Conservation (phyloP, 1,140 invertebrate species). For the Drosophila paulistorum region DNA sequence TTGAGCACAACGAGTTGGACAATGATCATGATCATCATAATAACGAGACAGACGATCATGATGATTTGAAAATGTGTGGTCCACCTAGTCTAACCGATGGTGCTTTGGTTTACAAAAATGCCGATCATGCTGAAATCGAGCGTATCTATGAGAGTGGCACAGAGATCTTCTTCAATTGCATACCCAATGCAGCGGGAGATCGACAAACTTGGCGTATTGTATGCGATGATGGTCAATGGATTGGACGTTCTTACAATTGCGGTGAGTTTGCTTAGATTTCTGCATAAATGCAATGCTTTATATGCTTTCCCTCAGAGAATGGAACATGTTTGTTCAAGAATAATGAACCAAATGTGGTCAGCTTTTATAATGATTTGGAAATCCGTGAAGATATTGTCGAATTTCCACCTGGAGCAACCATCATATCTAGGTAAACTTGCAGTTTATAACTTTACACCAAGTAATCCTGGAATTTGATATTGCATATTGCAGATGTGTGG, state of each 20-base stretch:
- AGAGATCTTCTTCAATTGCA: slow-evolving; percentile 92
- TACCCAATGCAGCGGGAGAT: slow-evolving; percentile 90
- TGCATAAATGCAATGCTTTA: neutral
- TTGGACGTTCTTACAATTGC: slow-evolving; percentile 89
- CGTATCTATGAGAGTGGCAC: slow-evolving; percentile 89
- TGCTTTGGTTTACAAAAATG: slow-evolving; percentile 77
- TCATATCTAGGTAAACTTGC: slow-evolving; percentile 85
- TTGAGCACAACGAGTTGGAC: slow-evolving; percentile 84
- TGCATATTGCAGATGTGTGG: slow-evolving; percentile 86
- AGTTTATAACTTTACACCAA: too few species aligned
- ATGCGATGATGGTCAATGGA: slow-evolving; percentile 92
- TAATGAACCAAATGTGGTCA: slow-evolving; percentile 90
- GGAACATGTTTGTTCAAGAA: slow-evolving; percentile 90
- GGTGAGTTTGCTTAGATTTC: slow-evolving; percentile 83
- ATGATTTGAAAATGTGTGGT: slow-evolving; percentile 78
- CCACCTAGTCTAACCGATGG: slow-evolving; percentile 71
- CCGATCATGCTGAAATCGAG: slow-evolving; percentile 79
- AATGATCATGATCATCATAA: slow-evolving; percentile 54
- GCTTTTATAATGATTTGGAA: slow-evolving; percentile 90
- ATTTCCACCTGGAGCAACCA: slow-evolving; percentile 88
- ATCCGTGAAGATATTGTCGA: slow-evolving; percentile 90
- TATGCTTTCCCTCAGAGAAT: slow-evolving; percentile 84
- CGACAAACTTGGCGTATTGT: slow-evolving; percentile 92
- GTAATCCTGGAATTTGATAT: too few species aligned
- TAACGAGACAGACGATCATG: slow-evolving; percentile 72